Percentiles rank a stretch among this genome's conserved stretches.
These are phyloP conservation scores for Ligdia adustata DNA, from an alignment of 2,888 invertebrate species.

Conservation along the genomic window DNA sequence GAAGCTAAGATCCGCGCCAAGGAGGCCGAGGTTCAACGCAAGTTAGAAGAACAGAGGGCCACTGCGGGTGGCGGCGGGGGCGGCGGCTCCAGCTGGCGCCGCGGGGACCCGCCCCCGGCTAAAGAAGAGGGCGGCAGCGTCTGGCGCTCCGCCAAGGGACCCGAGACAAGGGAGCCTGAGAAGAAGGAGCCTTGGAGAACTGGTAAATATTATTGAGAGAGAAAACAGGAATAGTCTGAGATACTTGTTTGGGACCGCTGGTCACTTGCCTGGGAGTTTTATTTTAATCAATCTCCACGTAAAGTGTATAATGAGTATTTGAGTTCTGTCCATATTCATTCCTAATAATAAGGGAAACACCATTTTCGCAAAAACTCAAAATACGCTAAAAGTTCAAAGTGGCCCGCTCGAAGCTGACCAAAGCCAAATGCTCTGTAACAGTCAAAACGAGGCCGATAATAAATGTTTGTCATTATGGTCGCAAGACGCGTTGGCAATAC, in stretches of 20 bases:
- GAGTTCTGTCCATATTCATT: too few relatives aligned
- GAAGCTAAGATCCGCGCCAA: constrained; percentile 87
- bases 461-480: constrained; percentile 14
- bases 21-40: constrained; percentile 89
- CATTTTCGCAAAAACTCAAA: too few relatives aligned
- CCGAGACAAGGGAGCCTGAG: constrained; percentile 50
- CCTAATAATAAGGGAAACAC: too few relatives aligned
- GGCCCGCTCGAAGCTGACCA: constrained; percentile 15
- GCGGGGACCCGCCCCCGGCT: constrained; percentile 46
- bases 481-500: constrained; percentile 20
- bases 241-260: too few relatives aligned
- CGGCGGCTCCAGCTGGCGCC: constrained; percentile 56
- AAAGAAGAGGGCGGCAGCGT: constrained; percentile 30
- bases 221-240: background rate
- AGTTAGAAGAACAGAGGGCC: constrained; percentile 73
- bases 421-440: constrained; percentile 5
- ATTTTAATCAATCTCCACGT: too few relatives aligned
- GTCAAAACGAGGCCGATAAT: constrained; percentile 11
- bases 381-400: too few relatives aligned
- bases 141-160: constrained; percentile 47
- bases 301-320: too few relatives aligned
- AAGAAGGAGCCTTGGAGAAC: constrained; percentile 63
- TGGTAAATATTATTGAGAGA: constrained; percentile 44
- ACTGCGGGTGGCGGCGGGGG: constrained; percentile 42
- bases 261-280: too few relatives aligned